phyloP scores from a whole-genome alignment of 2,797 vertebrate genomes.

The Geotrypetes seraphini region DNA sequence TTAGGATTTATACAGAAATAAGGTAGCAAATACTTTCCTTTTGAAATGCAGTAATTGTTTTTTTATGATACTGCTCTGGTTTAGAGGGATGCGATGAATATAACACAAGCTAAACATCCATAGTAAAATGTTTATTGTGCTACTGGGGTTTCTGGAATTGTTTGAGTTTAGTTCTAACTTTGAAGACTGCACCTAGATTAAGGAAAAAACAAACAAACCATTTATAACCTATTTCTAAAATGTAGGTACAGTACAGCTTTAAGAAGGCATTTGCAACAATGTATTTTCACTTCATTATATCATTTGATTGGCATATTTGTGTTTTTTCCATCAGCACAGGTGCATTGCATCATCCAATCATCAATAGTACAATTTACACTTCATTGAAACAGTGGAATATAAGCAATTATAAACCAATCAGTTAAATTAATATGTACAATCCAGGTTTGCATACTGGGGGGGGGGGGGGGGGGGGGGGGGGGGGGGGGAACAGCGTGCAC shows the following conservation, averaged over 20 bases:
- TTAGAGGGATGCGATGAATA: conserved; percentile 25
- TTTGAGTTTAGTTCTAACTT: conserved; percentile 27
- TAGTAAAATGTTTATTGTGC: conserved; percentile 32
- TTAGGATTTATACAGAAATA: conserved; percentile 23
- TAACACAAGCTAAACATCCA: conserved; percentile 22
- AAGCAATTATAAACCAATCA: too few species aligned
- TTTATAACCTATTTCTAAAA: conserved; percentile 39
- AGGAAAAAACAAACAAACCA: conserved; percentile 18
- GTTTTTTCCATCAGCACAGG: too few species aligned
- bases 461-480: too few species aligned
- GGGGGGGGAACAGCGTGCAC: too few species aligned
- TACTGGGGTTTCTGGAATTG: conserved; percentile 18
- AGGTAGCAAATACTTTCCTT: conserved; percentile 16
- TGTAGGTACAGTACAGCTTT: conserved; percentile 16
- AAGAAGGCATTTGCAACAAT: conserved; percentile 19
- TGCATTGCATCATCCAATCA: too few species aligned
- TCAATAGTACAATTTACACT: too few species aligned
- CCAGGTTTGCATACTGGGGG: too few species aligned
- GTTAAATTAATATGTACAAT: too few species aligned
- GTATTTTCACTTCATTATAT: conserved; percentile 37
- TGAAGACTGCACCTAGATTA: conserved; percentile 24
- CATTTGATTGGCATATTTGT: too few species aligned
- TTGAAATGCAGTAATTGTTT: conserved; percentile 32
- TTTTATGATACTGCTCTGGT: conserved; percentile 21
- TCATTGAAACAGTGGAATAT: too few species aligned